Evolutionary conservation across 1,140 invertebrate species (phyloP).

Genomic region (Trialeurodes vaporariorum): DNA sequence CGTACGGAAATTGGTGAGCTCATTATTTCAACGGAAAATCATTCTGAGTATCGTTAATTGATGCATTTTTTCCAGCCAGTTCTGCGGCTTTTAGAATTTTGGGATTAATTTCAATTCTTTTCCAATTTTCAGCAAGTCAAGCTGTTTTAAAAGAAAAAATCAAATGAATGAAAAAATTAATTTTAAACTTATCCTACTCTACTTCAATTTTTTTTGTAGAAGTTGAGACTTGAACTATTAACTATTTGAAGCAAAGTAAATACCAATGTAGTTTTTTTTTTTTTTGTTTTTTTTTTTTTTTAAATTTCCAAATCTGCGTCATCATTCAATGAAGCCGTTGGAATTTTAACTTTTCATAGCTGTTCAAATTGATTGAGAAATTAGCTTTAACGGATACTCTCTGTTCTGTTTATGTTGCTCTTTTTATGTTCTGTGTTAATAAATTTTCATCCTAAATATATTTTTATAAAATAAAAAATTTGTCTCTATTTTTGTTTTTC

Average conservation of each 20-base stretch:
- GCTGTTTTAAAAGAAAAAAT: too few species aligned
- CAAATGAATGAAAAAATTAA: background rate
- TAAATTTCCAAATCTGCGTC: background rate
- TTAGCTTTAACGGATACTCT: background rate
- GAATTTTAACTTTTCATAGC: background rate
- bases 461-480: background rate
- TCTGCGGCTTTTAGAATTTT: too few species aligned
- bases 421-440: conserved; percentile 1
- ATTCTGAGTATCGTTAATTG: too few species aligned
- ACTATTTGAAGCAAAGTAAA: background rate
- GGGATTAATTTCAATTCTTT: too few species aligned
- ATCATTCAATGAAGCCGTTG: background rate
- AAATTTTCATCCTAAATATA: background rate
- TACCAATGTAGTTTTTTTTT: background rate
- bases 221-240: too few species aligned
- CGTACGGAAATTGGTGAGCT: too few species aligned
- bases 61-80: too few species aligned
- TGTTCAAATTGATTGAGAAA: background rate
- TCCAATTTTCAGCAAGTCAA: too few species aligned
- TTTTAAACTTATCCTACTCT: background rate
- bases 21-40: too few species aligned
- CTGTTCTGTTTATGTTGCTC: background rate
- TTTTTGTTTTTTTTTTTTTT: background rate
- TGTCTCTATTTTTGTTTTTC: background rate
- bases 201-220: background rate